Evolutionary conservation across 1,140 invertebrate genomes (phyloP), one percentile per base, ranked within the genome.

Genomic region (Zophobas morio): DNA sequence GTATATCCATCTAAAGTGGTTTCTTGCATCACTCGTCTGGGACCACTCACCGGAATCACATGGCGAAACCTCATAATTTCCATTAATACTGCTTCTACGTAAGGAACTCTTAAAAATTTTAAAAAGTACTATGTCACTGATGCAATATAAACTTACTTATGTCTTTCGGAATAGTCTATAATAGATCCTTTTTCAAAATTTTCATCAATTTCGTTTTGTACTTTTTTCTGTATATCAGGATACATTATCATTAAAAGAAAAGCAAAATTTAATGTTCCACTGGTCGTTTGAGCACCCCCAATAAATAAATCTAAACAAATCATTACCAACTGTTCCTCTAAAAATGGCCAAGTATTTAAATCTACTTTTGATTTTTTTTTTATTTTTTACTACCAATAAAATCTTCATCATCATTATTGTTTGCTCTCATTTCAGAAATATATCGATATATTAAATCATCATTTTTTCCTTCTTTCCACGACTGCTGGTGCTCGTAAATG

Each of bases 241-340:
- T 94, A 89, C 49, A 92, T 85, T 0, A 96, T 89, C 78, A 97
- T 86, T 79, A 94, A 92, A 66, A 96, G 89, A 70, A 97, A 93
- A 49, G 92, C 90, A 83, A 95, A 96, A 33, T 91, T 91, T 79
- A 96, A 87, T 35, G 91, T 91, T 82, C 95, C 95, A 34, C 90
- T 92, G 0, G 94, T 95, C 0, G 95, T 96, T 85, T 96, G 94
- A 0, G 94, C 93, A 0, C 94, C 94, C 37, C 94, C 94, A 87
- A 95, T 92, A 79, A 95, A 95, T 87, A 96, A 89, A 79, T 96
- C 94, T 87, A 95, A 87, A 81, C 94, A 95, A 51, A 94, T 90
- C 0, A 93, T 93, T 53, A 95, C 84, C 49, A 96, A 83, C 78
- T 95, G 94, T 49, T 89, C 88, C 81, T 95, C 93, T 86, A 88